Percentiles rank a stretch among this genome's conserved stretches.
Evolutionary conservation across 1,140 invertebrate genomes (phyloP).

Genomic region (Pogonus chalceus): DNA sequence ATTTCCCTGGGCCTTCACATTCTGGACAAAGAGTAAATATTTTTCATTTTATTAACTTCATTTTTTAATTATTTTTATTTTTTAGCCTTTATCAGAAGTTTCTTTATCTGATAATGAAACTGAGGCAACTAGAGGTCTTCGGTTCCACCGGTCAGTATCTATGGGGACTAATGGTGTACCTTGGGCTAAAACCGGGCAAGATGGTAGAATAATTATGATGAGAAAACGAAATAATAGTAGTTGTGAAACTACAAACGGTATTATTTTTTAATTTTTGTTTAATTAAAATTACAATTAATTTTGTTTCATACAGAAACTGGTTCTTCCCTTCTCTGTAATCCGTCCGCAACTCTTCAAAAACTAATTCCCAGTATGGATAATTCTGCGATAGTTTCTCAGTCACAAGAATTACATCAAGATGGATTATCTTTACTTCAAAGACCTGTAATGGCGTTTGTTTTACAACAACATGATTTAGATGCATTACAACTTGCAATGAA

Average conservation of each 20-base stretch:
- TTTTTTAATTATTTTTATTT: slow-evolving; percentile 14
- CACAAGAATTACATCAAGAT: slow-evolving; percentile 33
- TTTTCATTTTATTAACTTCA: no score
- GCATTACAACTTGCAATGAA: slow-evolving; percentile 73
- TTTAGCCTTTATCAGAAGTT: slow-evolving; percentile 46
- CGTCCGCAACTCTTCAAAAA: slow-evolving; percentile 66
- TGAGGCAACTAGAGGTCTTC: slow-evolving; percentile 43
- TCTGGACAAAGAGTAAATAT: slow-evolving; percentile 33
- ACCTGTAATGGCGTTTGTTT: slow-evolving; percentile 74
- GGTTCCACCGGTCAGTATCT: slow-evolving; percentile 46
- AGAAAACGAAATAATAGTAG: slow-evolving; percentile 63
- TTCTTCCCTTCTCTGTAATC: slow-evolving; percentile 70
- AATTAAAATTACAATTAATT: neutral
- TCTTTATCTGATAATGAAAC: slow-evolving; percentile 44
- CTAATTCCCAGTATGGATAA: slow-evolving; percentile 52
- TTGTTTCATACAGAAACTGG: slow-evolving; percentile 45
- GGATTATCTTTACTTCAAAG: slow-evolving; percentile 44
- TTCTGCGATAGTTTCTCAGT: slow-evolving; percentile 40
- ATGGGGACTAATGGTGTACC: slow-evolving; percentile 50
- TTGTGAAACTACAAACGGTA: slow-evolving; percentile 50
- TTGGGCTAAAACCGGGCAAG: slow-evolving; percentile 48
- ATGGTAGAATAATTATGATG: slow-evolving; percentile 50
- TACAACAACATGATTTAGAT: slow-evolving; percentile 76
- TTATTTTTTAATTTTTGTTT: slow-evolving; percentile 14
- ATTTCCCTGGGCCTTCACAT: slow-evolving; percentile 25